These are phyloP conservation scores for Rutpela maculata DNA, from an alignment of 2,888 invertebrate species.

Conservation along the genomic window DNA sequence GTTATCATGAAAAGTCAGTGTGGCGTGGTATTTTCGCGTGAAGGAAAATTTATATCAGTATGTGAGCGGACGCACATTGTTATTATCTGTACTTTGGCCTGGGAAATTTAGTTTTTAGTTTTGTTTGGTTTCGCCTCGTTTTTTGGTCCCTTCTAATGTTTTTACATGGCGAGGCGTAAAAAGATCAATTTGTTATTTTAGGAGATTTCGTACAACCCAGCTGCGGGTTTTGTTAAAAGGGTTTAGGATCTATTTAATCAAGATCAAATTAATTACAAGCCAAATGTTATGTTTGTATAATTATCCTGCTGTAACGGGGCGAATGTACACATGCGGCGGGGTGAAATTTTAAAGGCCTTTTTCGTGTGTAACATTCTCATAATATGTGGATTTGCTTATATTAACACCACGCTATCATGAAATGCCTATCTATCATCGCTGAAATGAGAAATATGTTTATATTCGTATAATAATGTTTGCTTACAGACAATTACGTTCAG, in stretches of 20 bases:
- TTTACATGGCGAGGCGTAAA: conserved; percentile 25
- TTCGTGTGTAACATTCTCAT: conserved; percentile 1
- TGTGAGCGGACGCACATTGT: conserved; percentile 39
- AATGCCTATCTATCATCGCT: background rate
- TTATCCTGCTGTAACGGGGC: conserved; percentile 3
- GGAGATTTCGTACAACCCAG: conserved; percentile 15
- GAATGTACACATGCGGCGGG: background rate
- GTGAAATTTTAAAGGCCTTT: background rate
- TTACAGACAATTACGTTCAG: no score
- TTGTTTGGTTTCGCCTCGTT: conserved; percentile 36
- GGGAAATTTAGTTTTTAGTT: conserved; percentile 42
- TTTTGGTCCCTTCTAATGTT: conserved; percentile 29
- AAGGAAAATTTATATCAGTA: conserved; percentile 63
- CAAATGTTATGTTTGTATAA: conserved; percentile 30
- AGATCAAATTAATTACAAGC: conserved; percentile 34
- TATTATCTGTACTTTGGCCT: conserved; percentile 34
- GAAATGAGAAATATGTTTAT: background rate
- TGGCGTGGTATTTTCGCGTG: conserved; percentile 66
- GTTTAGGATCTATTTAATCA: conserved; percentile 38
- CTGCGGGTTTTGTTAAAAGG: conserved; percentile 35
- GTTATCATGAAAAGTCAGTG: conserved; percentile 68
- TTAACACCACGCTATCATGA: background rate
- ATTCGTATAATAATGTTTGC: background rate
- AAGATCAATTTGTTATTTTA: conserved; percentile 37
- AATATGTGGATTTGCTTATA: background rate